A percentile compares a stretch with the other conserved stretches of the same genome.
phyloP scores from a whole-genome alignment of 2,113 vertebrate genomes.

The Cebus imitator region DNA sequence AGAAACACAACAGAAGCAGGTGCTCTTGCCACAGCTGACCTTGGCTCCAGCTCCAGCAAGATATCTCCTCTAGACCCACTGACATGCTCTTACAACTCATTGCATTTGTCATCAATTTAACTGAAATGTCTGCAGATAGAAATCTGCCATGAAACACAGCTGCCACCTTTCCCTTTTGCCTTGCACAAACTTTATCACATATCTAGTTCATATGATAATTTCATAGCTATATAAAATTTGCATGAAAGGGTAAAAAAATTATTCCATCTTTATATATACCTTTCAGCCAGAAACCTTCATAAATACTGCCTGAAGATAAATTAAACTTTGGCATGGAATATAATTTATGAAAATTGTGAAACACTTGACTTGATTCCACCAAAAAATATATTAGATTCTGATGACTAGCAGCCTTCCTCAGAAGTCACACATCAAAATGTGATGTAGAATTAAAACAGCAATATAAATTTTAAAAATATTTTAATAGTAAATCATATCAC shows the following conservation, averaged over 20 bases:
- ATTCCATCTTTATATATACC: slow-evolving; percentile 49
- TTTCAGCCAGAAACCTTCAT: slow-evolving; percentile 61
- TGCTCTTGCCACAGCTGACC: background rate
- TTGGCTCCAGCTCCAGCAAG: background rate
- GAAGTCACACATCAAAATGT: slow-evolving; percentile 54
- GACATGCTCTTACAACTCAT: background rate
- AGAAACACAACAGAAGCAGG: background rate
- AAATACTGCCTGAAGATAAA: slow-evolving; percentile 70
- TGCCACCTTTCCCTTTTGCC: background rate
- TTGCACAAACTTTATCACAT: background rate
- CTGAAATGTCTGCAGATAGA: background rate
- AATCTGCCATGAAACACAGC: background rate
- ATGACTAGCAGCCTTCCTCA: slow-evolving; percentile 52
- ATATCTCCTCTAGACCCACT: background rate
- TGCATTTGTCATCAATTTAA: background rate
- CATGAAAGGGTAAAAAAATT: slow-evolving; percentile 15
- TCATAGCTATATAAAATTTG: slow-evolving; percentile 36
- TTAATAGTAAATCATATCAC: slow-evolving; percentile 36
- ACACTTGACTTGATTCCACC: slow-evolving; percentile 70
- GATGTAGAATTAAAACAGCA: slow-evolving; percentile 30
- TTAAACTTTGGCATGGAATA: slow-evolving; percentile 64
- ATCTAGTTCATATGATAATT: slow-evolving; percentile 31
- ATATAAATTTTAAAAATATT: slow-evolving; percentile 57
- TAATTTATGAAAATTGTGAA: slow-evolving; percentile 76
- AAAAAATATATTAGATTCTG: slow-evolving; percentile 61